Conservation (phyloP, 1,140 invertebrate species). For the Maconellicoccus hirsutus region DNA sequence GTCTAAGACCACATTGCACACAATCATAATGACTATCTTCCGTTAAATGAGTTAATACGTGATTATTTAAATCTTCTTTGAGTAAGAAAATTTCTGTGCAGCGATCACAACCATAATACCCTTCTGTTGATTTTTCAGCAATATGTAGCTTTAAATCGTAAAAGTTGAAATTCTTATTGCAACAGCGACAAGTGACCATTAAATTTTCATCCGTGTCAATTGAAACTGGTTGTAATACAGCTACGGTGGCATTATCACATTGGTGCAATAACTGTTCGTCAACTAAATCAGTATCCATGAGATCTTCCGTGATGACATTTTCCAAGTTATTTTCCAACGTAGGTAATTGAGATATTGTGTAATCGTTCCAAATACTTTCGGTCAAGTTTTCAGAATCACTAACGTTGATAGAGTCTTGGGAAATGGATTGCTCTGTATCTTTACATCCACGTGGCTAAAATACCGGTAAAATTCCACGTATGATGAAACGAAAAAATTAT, state of each 20-base stretch:
- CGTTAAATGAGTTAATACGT: background rate
- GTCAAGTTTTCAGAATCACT: conserved; percentile 1
- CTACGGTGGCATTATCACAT: background rate
- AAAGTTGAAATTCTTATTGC: conserved; percentile 15
- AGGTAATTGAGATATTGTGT: conserved; percentile 1
- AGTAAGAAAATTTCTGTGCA: conserved; percentile 11
- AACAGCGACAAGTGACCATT: conserved; percentile 14
- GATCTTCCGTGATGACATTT: conserved; percentile 11
- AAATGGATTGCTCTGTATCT: background rate
- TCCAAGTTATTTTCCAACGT: conserved; percentile 13
- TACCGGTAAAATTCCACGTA: too few species aligned
- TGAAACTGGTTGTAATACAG: background rate
- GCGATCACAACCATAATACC: conserved; percentile 10
- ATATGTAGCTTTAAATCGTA: conserved; percentile 10
- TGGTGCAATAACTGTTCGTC: conserved; percentile 8
- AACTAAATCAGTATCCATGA: background rate
- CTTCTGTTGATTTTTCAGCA: conserved; percentile 1
- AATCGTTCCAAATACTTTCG: conserved; percentile 13
- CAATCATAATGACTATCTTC: background rate
- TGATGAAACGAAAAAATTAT: too few species aligned
- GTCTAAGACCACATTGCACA: background rate
- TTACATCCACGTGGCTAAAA: background rate
- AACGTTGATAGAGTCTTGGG: background rate
- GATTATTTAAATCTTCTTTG: conserved; percentile 9
- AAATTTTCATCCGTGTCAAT: background rate